Evolutionary conservation across 2,797 vertebrate genomes (phyloP).

Genomic region (Taeniopygia guttata): DNA sequence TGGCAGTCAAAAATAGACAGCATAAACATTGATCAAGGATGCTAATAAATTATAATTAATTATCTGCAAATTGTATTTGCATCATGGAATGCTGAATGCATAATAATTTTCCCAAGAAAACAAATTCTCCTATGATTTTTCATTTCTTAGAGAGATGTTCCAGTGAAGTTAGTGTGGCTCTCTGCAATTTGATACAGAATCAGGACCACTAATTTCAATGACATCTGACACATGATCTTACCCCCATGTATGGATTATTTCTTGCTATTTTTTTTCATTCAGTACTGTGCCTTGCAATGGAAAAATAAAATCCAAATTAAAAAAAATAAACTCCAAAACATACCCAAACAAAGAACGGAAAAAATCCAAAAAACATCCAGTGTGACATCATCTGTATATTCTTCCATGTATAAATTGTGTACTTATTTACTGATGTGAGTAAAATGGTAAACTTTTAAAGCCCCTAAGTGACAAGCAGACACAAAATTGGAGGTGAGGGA

Average conservation of each 20-base stretch:
- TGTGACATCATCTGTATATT: background rate
- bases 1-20: background rate
- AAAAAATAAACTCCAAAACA: too few species aligned
- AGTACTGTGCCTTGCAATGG: background rate
- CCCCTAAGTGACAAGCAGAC: background rate
- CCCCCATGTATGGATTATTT: accelerated
- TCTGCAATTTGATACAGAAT: background rate
- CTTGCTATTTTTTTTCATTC: background rate
- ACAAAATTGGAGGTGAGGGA: accelerated
- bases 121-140: background rate
- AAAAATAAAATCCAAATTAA: background rate
- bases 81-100: background rate
- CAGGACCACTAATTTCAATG: background rate
- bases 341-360: background rate
- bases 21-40: background rate
- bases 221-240: background rate
- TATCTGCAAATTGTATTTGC: background rate
- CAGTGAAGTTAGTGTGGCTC: background rate
- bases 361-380: accelerated
- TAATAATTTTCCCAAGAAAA: background rate
- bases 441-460: background rate
- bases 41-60: background rate
- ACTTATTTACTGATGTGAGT: background rate
- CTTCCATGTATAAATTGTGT: background rate
- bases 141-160: background rate